Evolutionary conservation across 1,140 invertebrate genomes (phyloP).

Genomic region (Schmidtea mediterranea): DNA sequence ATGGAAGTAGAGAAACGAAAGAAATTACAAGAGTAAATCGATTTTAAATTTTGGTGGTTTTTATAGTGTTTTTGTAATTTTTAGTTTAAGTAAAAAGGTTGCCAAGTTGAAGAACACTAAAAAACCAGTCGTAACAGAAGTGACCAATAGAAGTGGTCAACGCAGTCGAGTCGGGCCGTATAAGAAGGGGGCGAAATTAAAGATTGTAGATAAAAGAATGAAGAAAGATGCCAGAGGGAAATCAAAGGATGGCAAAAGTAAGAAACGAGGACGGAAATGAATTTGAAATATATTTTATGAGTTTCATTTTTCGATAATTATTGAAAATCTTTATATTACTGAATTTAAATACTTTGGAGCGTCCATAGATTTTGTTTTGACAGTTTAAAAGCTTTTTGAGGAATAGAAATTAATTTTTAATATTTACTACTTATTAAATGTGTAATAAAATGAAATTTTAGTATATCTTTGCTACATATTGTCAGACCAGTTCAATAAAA

Average conservation of each 20-base stretch:
- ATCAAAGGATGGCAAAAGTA: neutral
- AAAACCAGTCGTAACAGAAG: neutral
- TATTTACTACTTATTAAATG: no score
- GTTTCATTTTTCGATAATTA: no score
- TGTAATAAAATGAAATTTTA: no score
- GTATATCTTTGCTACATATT: no score
- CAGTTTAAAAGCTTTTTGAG: no score
- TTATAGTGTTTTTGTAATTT: slow-evolving; percentile 10
- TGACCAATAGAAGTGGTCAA: neutral
- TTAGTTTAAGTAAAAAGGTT: slow-evolving; percentile 69
- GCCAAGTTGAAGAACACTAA: slow-evolving; percentile 35
- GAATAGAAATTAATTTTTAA: no score
- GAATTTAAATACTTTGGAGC: no score
- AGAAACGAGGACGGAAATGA: neutral
- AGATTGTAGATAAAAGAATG: slow-evolving; percentile 4
- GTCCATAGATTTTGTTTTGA: no score
- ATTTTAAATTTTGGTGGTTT: slow-evolving; percentile 5
- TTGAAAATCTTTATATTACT: no score
- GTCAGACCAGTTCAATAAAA: no score
- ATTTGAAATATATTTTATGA: no score
- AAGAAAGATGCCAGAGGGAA: neutral
- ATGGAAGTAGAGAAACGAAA: slow-evolving; percentile 63
- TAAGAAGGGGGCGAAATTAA: neutral
- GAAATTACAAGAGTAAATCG: slow-evolving; percentile 54
- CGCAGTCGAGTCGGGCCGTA: no score